Conservation (phyloP, 2,888 invertebrate species). For the Leucophora obtusa region DNA sequence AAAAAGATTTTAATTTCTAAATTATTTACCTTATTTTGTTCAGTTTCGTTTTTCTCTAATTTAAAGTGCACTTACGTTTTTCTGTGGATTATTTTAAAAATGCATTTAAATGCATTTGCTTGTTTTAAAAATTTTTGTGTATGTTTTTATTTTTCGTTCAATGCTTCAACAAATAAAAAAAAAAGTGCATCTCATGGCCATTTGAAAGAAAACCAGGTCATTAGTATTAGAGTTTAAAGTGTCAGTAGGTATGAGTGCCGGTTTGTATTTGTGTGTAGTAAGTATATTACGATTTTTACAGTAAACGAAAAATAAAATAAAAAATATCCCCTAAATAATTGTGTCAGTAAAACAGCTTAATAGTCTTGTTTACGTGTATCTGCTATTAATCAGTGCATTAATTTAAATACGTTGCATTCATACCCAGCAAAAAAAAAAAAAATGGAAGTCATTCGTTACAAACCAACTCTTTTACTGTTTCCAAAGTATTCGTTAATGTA, state of each 20-base stretch:
- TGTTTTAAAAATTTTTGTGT: constrained; percentile 18
- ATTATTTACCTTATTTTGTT: constrained; percentile 25
- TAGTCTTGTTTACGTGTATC: constrained; percentile 13
- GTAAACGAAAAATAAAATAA: constrained; percentile 26
- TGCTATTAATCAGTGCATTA: constrained; percentile 35
- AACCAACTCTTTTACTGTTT: no score
- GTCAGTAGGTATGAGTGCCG: constrained; percentile 29
- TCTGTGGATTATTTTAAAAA: constrained; percentile 18
- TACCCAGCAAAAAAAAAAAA: no score
- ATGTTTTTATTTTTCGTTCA: constrained; percentile 12
- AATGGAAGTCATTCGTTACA: no score
- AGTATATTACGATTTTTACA: constrained; percentile 9
- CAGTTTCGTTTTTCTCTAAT: background rate
- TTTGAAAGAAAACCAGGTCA: constrained; percentile 62
- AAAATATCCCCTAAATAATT: constrained; percentile 33
- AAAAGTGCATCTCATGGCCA: constrained; percentile 54
- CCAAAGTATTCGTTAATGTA: no score
- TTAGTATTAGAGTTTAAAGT: constrained; percentile 58
- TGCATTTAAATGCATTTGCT: constrained; percentile 39
- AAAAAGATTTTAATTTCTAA: constrained; percentile 21
- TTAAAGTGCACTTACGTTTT: constrained; percentile 20
- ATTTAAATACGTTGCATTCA: background rate
- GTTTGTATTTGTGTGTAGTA: background rate
- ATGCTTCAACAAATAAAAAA: constrained; percentile 6
- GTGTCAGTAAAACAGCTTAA: constrained; percentile 46